These are phyloP conservation scores for Sanderia malayensis DNA, from an alignment of 30 jellyfish, hydroid and myxozoan genomes.

Conservation along the genomic window DNA sequence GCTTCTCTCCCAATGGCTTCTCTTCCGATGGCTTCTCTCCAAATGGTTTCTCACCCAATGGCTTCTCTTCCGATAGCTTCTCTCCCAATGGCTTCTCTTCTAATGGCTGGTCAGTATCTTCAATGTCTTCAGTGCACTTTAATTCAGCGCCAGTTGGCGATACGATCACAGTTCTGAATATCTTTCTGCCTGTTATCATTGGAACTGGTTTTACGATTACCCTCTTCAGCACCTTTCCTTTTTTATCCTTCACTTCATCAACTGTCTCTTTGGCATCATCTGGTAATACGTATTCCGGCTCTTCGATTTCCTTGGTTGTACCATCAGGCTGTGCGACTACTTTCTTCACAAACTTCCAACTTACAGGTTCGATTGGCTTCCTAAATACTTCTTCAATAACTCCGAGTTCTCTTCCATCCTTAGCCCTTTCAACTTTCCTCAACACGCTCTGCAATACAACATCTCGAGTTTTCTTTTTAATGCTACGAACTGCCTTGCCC, in stretches of 20 bases:
- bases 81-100: conserved; percentile 49
- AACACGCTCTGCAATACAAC: not conserved
- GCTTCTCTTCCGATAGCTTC: conserved; percentile 12
- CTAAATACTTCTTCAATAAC: conserved; percentile 31
- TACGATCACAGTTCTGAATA: conserved; percentile 48
- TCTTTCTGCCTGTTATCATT: conserved; percentile 42
- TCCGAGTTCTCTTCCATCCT: conserved; percentile 28
- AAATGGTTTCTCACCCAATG: no score
- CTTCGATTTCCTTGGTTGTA: conserved; percentile 46
- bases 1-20: conserved; percentile 40
- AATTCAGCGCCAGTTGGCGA: conserved; percentile 57
- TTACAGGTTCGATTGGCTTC: conserved; percentile 58
- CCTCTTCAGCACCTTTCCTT: conserved; percentile 55
- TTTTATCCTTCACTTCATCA: conserved; percentile 65
- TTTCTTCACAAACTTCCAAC: conserved; percentile 36
- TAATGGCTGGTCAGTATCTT: conserved; percentile 34
- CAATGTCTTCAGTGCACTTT: conserved; percentile 41
- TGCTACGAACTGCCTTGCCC: conserved; percentile 9
- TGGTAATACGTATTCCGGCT: conserved; percentile 80
- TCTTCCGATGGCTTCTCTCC: no score
- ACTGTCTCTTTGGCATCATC: conserved; percentile 56
- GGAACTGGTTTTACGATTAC: conserved; percentile 60
- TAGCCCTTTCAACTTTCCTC: conserved; percentile 14
- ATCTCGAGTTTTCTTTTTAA: conserved; percentile 13
- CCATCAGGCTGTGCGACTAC: conserved; percentile 56